Percentiles rank a stretch among this genome's conserved stretches.
Conservation (phyloP, 2,113 vertebrate genomes). For the Hucho hucho region DNA sequence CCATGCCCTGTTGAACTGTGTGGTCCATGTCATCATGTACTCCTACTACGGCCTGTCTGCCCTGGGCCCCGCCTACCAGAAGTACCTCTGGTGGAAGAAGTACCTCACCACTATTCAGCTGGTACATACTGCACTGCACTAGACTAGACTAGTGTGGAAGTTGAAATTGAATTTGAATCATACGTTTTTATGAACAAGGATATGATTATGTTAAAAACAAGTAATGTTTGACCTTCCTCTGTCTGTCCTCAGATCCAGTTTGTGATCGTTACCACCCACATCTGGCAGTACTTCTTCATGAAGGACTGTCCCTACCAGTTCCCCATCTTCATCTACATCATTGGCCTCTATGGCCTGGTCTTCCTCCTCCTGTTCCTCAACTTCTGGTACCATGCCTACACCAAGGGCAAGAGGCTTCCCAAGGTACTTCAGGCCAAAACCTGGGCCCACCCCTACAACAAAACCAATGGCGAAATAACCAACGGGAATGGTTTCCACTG, state of each 20-base stretch:
- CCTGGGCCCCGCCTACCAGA: constrained; percentile 88
- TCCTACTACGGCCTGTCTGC: constrained; percentile 91
- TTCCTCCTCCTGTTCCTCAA: constrained; percentile 94
- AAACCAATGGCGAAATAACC: constrained; percentile 72
- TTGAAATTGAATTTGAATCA: too few species aligned
- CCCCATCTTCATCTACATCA: constrained; percentile 92
- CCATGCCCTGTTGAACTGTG: constrained; percentile 90
- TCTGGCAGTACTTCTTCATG: constrained; percentile 90
- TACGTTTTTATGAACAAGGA: neutral
- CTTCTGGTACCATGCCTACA: constrained; percentile 98
- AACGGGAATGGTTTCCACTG: constrained; percentile 46
- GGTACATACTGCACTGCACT: constrained; percentile 71
- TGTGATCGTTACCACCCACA: constrained; percentile 82
- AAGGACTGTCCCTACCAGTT: constrained; percentile 89
- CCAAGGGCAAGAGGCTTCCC: constrained; percentile 88
- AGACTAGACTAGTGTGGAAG: constrained; percentile 10
- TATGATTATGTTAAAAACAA: neutral
- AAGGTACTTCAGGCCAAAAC: constrained; percentile 81
- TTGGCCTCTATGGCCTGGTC: constrained; percentile 82
- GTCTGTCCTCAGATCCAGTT: constrained; percentile 87
- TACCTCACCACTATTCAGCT: constrained; percentile 93
- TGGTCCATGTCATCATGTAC: constrained; percentile 96
- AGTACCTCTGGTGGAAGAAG: constrained; percentile 98
- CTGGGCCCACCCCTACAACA: constrained; percentile 74
- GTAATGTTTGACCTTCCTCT: constrained; percentile 4